phyloP scores from a whole-genome alignment of 2,797 vertebrate genomes.

The Lates japonicus region DNA sequence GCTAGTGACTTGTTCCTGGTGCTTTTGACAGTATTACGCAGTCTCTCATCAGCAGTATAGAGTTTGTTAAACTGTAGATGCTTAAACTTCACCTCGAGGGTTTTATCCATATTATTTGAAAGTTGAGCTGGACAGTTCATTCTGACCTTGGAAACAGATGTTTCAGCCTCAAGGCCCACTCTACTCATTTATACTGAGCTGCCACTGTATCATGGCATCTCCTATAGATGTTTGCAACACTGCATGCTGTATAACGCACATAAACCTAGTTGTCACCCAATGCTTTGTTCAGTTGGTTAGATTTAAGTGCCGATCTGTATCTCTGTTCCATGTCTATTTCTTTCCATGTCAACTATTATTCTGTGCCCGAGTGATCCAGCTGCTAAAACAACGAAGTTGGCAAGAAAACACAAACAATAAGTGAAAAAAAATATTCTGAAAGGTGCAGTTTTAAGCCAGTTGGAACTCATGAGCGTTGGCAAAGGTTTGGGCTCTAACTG shows the following conservation, averaged over 20 bases:
- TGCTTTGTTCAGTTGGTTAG: neutral
- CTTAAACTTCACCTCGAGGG: neutral
- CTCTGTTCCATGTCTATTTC: neutral
- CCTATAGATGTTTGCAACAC: no score
- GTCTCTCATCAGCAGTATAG: neutral
- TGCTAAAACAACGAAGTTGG: slow-evolving; percentile 15
- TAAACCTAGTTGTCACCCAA: neutral
- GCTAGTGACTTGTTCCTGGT: neutral
- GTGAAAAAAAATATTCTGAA: neutral
- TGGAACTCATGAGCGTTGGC: slow-evolving; percentile 12
- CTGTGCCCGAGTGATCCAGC: neutral
- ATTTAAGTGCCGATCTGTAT: neutral
- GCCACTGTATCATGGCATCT: neutral
- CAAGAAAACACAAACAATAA: slow-evolving; percentile 29
- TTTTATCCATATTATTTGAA: no score
- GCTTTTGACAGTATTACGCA: neutral
- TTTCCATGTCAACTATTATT: neutral
- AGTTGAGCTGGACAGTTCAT: no score
- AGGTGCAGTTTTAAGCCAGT: slow-evolving; percentile 1
- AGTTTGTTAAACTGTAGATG: neutral
- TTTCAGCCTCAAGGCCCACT: neutral
- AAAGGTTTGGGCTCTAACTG: slow-evolving; percentile 2
- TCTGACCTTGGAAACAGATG: neutral
- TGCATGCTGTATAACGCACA: no score
- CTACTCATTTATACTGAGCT: neutral